Conservation (phyloP, 2,113 vertebrate species). For the Australoheros scitulus region DNA sequence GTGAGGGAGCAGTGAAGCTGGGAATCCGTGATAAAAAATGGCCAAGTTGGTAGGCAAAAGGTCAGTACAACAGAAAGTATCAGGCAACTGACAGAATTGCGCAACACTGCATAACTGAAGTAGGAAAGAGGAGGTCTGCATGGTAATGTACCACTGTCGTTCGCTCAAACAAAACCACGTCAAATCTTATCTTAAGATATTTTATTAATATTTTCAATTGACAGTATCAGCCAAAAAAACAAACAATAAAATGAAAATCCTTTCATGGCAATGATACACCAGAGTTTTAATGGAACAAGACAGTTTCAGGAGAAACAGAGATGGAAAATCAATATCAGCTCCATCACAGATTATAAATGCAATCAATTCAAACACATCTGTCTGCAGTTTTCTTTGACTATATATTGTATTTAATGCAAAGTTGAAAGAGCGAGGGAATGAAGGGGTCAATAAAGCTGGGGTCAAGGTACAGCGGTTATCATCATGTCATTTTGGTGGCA, state of each 20-base stretch:
- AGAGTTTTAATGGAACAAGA: conserved; percentile 40
- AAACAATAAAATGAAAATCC: conserved; percentile 64
- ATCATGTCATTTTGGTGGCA: conserved; percentile 36
- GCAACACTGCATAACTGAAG: not conserved
- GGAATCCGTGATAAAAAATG: conserved; percentile 20
- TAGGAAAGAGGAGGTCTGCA: not conserved
- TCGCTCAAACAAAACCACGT: not conserved
- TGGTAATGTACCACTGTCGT: not conserved
- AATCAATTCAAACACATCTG: conserved; percentile 50
- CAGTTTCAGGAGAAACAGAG: conserved; percentile 33
- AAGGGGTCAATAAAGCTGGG: conserved; percentile 16
- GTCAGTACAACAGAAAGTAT: conserved; percentile 8
- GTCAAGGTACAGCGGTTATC: conserved; percentile 9
- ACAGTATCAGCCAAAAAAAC: conserved; percentile 78
- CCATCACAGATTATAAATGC: conserved; percentile 55
- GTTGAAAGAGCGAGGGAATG: conserved; percentile 40
- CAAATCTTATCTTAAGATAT: conserved; percentile 68
- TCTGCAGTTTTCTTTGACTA: conserved; percentile 50
- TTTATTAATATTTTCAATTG: conserved; percentile 79
- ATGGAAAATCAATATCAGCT: conserved; percentile 47
- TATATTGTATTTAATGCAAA: conserved; percentile 58
- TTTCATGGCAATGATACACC: conserved; percentile 45
- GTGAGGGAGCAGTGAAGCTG: conserved; percentile 4
- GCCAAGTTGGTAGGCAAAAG: conserved; percentile 1
- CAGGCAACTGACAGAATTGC: not conserved